Percentiles rank a stretch among this genome's conserved stretches.
phyloP scores from a whole-genome alignment of 2,888 invertebrate genomes.

The Agrypnus murinus region DNA sequence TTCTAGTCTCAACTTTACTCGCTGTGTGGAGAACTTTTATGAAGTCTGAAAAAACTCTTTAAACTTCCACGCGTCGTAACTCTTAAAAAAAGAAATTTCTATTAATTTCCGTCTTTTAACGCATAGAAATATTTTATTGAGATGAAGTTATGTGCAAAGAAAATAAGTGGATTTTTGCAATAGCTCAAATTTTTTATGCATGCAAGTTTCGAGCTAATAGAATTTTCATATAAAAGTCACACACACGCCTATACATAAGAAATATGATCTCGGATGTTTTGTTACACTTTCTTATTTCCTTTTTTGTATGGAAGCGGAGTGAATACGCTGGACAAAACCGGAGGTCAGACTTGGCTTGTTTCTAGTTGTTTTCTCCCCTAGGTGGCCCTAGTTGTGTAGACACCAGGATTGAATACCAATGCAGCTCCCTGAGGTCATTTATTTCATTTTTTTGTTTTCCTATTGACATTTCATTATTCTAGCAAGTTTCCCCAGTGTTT shows the following conservation, averaged over 20 bases:
- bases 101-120: slow-evolving; percentile 58
- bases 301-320: slow-evolving; percentile 35
- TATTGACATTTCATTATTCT: slow-evolving; percentile 62
- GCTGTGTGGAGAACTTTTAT: slow-evolving; percentile 57
- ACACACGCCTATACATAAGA: slow-evolving; percentile 23
- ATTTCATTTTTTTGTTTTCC: slow-evolving; percentile 60
- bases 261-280: slow-evolving; percentile 32
- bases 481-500: slow-evolving; percentile 51
- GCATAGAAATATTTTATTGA: slow-evolving; percentile 54
- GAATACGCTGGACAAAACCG: slow-evolving; percentile 39
- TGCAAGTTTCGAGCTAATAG: slow-evolving; percentile 9
- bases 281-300: slow-evolving; percentile 26
- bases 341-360: slow-evolving; percentile 52
- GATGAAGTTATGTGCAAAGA: slow-evolving; percentile 27
- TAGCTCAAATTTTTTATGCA: slow-evolving; percentile 13
- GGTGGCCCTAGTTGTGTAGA: slow-evolving; percentile 56
- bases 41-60: slow-evolving; percentile 58
- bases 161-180: slow-evolving; percentile 20
- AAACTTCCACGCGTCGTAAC: slow-evolving; percentile 50
- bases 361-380: slow-evolving; percentile 57
- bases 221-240: slow-evolving; percentile 31
- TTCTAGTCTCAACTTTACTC: slow-evolving; percentile 54
- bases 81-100: slow-evolving; percentile 51
- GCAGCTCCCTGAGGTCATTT: slow-evolving; percentile 61
- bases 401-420: slow-evolving; percentile 62